These are phyloP conservation scores for Lepilemur septentrionalis DNA, from an alignment of 2,797 vertebrate species.

Conservation along the genomic window DNA sequence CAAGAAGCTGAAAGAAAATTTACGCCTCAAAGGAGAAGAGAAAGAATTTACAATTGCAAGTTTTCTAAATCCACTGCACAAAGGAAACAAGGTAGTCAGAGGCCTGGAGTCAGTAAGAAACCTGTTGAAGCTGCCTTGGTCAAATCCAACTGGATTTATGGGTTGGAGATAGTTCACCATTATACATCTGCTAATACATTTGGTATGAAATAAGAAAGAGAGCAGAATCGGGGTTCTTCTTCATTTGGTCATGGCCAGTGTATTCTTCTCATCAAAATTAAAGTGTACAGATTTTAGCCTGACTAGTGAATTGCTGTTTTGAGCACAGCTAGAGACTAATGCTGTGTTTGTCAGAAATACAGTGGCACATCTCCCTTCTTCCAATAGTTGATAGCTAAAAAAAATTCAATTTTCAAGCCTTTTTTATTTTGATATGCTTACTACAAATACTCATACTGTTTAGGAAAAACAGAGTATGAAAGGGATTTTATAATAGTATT, in stretches of 20 bases:
- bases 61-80: not conserved
- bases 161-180: not conserved
- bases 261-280: not conserved
- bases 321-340: not conserved
- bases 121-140: not conserved
- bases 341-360: not conserved
- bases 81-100: not conserved
- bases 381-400: not conserved
- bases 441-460: not conserved
- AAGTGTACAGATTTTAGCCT: not conserved
- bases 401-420: not conserved
- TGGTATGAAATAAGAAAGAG: not conserved
- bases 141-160: not conserved
- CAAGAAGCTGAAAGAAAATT: not conserved
- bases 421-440: not conserved
- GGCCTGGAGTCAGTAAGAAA: not conserved
- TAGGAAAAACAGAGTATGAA: not conserved
- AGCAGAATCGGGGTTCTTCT: not conserved
- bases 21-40: not conserved
- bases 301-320: not conserved
- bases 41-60: not conserved
- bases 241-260: not conserved
- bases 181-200: not conserved
- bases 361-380: not conserved
- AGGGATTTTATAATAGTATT: no score